Evolutionary conservation across 2,797 vertebrate species (phyloP), one percentile per base, ranked within the genome.

Genomic region (Peromyscus nudipes): DNA sequence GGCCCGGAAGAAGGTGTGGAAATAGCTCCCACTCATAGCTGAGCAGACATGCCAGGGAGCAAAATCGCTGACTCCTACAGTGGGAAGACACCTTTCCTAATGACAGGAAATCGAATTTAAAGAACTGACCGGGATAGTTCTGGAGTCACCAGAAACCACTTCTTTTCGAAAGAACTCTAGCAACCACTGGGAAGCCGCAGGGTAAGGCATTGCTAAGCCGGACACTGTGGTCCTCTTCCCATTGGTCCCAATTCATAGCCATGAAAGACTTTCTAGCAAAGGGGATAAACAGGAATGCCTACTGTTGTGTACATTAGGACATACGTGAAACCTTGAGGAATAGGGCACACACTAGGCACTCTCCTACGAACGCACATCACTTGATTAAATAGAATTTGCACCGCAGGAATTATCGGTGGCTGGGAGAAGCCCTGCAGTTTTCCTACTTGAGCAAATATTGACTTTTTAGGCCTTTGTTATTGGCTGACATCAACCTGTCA

Each of bases 21-120:
- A 81, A 71, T 81, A 11, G 52, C 82, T 93, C 87, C 60, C 31
- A 94, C 65, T 82, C 91, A 80, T 4, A 52, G n/a, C 43, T 29
- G 37, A 91, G 62, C 25, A 83, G 82, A 40, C 49, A 34, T 89
- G 94, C 67, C 89, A 89, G 84, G 55, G 57, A 92, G 81, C 37
- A 81, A 67, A 94, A 80, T 21, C 52, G 83, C 84, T 77, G 83
- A 80, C 65, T 77, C 77, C 31, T 25, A 57, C 55, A 64, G 27
- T 43, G 49, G 75, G 75, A 95, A 91, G 97, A 80, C 10, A 82
- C 46, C 96, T 94, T 93, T 96, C 94, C 85, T 96, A 91, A 91
- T 94, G 80, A 85, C 84, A 91, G 71, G 64, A 77, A 96, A 86
- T 89, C 25, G 8, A 37, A 27, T 27, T 57, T 81, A 29, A 80